These are phyloP conservation scores for Jacana jacana DNA, from an alignment of 2,113 vertebrate genomes.

Conservation along the genomic window DNA sequence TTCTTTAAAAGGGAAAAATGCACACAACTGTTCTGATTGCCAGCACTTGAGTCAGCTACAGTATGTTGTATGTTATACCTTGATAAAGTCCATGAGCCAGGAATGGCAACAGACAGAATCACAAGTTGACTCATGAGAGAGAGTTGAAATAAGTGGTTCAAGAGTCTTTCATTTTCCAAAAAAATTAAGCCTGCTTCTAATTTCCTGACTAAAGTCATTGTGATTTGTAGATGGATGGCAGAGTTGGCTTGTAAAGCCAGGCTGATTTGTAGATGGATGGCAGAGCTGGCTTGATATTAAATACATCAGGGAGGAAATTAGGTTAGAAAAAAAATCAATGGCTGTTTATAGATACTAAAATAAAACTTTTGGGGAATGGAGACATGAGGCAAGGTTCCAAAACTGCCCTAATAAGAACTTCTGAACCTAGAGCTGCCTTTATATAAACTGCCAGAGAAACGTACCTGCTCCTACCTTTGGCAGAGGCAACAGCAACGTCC, in stretches of 20 bases:
- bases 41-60: slow-evolving; percentile 27
- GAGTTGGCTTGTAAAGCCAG: slow-evolving; percentile 32
- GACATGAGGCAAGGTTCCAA: background rate
- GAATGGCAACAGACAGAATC: slow-evolving; percentile 1
- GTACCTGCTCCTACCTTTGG: background rate
- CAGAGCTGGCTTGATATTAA: slow-evolving; percentile 49
- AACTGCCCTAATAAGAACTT: background rate
- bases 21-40: background rate
- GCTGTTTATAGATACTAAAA: slow-evolving; percentile 47
- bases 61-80: background rate
- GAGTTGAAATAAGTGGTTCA: slow-evolving; percentile 1
- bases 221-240: slow-evolving; percentile 24
- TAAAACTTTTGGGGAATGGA: slow-evolving; percentile 8
- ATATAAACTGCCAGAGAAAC: background rate
- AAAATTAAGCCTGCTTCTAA: slow-evolving; percentile 34
- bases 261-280: slow-evolving; percentile 41
- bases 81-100: background rate
- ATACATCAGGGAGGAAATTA: slow-evolving; percentile 53
- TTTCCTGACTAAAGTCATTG: slow-evolving; percentile 21
- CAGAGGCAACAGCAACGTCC: background rate
- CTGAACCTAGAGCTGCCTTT: background rate
- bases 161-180: slow-evolving; percentile 1
- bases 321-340: slow-evolving; percentile 49
- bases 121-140: slow-evolving; percentile 8
- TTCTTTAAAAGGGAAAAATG: background rate